Evolutionary conservation across 1,140 invertebrate species (phyloP).

Genomic region (Drosophila lacertosa): DNA sequence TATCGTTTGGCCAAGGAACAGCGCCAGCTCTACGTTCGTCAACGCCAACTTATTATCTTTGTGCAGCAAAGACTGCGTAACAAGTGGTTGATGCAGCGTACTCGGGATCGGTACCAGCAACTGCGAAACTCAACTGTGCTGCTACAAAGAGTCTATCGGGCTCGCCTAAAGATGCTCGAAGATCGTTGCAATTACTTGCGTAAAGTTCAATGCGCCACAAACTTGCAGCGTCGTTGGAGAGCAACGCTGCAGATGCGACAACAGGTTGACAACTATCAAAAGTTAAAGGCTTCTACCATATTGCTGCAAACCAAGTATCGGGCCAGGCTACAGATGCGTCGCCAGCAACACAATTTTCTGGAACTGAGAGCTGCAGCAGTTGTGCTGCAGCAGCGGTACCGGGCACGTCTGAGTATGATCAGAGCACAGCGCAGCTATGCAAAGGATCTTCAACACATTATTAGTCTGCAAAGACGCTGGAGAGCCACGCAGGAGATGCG

Average conservation of each 20-base stretch:
- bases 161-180: conserved; percentile 55
- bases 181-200: conserved; percentile 52
- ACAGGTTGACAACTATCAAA: conserved; percentile 50
- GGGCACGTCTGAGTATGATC: conserved; percentile 46
- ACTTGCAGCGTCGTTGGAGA: conserved; percentile 84
- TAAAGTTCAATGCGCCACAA: conserved; percentile 2
- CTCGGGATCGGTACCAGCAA: conserved; percentile 36
- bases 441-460: conserved; percentile 21
- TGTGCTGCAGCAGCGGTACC: conserved; percentile 76
- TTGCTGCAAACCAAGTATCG: conserved; percentile 18
- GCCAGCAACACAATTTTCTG: conserved; percentile 7
- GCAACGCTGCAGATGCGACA: conserved; percentile 67
- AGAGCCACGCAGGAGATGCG: conserved; percentile 40
- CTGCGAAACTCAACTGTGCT: conserved; percentile 72
- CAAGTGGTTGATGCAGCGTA: conserved; percentile 50
- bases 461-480: conserved; percentile 48
- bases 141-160: conserved; percentile 85
- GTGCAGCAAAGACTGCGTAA: conserved; percentile 71
- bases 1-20: conserved; percentile 23
- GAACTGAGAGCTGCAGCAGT: conserved; percentile 12
- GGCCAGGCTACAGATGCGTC: conserved; percentile 33
- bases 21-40: conserved; percentile 29
- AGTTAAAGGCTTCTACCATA: conserved; percentile 46
- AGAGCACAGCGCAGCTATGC: conserved; percentile 54
- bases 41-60: conserved; percentile 40